Evolutionary conservation across 2,797 vertebrate genomes (phyloP).

Genomic region (Tiaroga cobitis): DNA sequence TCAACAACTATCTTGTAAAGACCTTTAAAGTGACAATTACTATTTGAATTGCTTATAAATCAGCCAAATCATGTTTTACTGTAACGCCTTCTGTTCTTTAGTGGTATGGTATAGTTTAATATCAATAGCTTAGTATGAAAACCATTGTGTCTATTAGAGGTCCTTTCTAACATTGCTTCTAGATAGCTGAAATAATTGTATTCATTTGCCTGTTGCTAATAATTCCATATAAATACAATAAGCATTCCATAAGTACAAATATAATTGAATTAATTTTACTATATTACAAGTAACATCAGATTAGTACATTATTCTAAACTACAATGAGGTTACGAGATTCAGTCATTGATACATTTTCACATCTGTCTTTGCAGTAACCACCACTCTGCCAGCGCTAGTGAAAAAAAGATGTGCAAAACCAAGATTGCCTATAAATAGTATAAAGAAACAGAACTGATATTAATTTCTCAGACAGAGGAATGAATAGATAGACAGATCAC

Average conservation of each 20-base stretch:
- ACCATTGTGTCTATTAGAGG: background rate
- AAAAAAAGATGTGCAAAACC: background rate
- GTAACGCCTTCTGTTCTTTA: background rate
- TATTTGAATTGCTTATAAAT: background rate
- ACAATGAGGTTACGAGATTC: background rate
- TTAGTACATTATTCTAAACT: background rate
- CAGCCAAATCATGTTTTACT: background rate
- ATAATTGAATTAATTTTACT: background rate
- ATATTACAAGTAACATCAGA: background rate
- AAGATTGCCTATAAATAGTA: background rate
- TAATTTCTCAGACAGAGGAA: slow-evolving; percentile 7
- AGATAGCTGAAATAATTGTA: background rate
- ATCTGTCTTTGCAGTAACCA: background rate
- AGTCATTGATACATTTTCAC: background rate
- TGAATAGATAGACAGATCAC: background rate
- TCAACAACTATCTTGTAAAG: background rate
- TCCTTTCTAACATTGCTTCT: background rate
- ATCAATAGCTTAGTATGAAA: background rate
- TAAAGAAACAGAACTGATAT: background rate
- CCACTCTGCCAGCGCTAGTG: background rate
- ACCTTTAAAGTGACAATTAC: background rate
- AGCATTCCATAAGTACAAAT: background rate
- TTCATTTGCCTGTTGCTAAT: slow-evolving; percentile 1
- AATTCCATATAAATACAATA: background rate
- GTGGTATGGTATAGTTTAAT: background rate